Evolutionary conservation across 2,797 vertebrate species (phyloP), one percentile per base, ranked within the genome.

Genomic region (Crocodylus rhombifer): DNA sequence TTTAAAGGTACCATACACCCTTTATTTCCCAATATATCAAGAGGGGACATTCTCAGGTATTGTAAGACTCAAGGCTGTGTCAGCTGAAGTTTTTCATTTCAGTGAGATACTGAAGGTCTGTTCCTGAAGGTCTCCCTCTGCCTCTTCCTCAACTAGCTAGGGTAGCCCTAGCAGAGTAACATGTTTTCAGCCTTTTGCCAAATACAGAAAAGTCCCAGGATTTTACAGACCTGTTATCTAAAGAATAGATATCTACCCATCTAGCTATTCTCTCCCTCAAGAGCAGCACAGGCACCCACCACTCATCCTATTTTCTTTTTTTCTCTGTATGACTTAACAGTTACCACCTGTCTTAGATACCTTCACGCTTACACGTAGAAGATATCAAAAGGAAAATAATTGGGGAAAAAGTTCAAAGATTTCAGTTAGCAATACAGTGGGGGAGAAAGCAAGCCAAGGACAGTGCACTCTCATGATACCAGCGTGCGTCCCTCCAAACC

Each of bases 401-500:
- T 1, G 5, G 33, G 61, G 71, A 28, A 62, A 1, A 42, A 75
- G 23, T 7, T 26, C 86, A 77, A 86, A 77, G n/a, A 58, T 84
- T 12, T 13, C 1, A 1, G 90, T 1, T 0, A 42, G 73, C 55
- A 25, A 3, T 14, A n/a, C 0, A 73, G 3, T 36, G 0, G 0
- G 61, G 30, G 17, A 57, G 69, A 62, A 88, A 89, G 51, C 10
- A 9, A 0, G 1, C 17, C 0, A 23, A 12, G 60, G 5, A 2
- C 0, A 1, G 36, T 36, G 30, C 80, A 51, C 1, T 6, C 79
- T 78, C 10, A 1, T n/a, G 91, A 91, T 83, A 36, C 62, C 33
- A 57, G 15, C 21, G 71, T 96, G 15, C 21, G 71, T 97, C 94
- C 93, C 94, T 96, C 60, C 82, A 95, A 95, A 89, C 3, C 84